phyloP scores from a whole-genome alignment of 2,888 invertebrate genomes.

The Phymatocera aterrima region DNA sequence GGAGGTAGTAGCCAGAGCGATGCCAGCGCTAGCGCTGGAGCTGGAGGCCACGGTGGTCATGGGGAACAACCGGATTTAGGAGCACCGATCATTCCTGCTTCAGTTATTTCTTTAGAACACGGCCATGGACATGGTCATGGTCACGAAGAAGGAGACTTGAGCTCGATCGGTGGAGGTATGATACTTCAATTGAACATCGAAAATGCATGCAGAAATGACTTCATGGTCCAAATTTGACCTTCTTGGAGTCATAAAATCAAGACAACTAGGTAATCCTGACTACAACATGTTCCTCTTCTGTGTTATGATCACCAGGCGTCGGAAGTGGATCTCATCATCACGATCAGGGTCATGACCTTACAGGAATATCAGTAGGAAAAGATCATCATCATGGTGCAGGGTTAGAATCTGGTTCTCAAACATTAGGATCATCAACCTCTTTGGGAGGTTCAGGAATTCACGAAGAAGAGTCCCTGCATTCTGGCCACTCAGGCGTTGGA shows the following conservation, averaged over 20 bases:
- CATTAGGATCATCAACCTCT: neutral
- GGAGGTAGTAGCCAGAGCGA: neutral
- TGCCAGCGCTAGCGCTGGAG: constrained; percentile 4
- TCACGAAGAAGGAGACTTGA: neutral
- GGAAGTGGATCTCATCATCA: neutral
- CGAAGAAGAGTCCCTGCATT: neutral
- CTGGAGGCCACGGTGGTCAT: constrained; percentile 7
- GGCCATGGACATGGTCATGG: constrained; percentile 20
- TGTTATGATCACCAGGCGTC: neutral
- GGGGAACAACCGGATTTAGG: constrained; percentile 18
- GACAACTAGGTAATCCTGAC: neutral
- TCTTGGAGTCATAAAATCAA: too few species aligned
- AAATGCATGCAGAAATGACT: neutral
- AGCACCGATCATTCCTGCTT: constrained; percentile 37
- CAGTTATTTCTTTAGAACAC: neutral
- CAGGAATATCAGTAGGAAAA: neutral
- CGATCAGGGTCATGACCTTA: neutral
- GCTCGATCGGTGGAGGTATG: neutral
- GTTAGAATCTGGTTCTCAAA: neutral
- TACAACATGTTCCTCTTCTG: neutral
- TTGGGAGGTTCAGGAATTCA: constrained; percentile 1
- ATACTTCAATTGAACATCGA: neutral
- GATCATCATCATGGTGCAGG: neutral
- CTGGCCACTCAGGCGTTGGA: neutral
- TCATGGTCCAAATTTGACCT: neutral